Conservation (phyloP, 2,113 vertebrate species). For the Oreochromis aureus region DNA sequence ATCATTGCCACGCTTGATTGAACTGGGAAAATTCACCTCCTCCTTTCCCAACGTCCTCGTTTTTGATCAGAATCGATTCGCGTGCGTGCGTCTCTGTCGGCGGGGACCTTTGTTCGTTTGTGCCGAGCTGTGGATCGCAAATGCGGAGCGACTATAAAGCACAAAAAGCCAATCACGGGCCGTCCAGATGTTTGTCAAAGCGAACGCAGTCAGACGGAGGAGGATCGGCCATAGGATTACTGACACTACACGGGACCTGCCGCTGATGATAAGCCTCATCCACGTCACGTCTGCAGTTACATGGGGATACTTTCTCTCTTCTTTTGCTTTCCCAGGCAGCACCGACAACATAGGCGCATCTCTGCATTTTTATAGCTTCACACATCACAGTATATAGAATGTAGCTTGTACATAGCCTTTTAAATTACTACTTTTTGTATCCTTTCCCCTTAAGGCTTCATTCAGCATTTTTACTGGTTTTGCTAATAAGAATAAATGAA, state of each 20-base stretch:
- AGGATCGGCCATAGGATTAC: neutral
- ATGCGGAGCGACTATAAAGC: conserved; percentile 60
- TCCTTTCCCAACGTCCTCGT: neutral
- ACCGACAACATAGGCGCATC: conserved; percentile 67
- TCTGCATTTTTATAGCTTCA: conserved; percentile 73
- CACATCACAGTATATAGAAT: conserved; percentile 83
- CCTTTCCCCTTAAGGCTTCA: conserved; percentile 79
- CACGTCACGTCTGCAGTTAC: conserved; percentile 50
- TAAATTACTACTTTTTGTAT: conserved; percentile 89
- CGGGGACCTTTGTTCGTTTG: conserved; percentile 58
- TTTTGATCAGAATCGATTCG: neutral
- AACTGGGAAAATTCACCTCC: neutral
- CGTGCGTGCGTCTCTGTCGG: conserved; percentile 54
- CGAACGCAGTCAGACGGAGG: neutral
- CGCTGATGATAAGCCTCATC: conserved; percentile 67
- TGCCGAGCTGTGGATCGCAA: conserved; percentile 32
- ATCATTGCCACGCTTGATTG: conserved; percentile 45
- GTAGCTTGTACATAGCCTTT: conserved; percentile 99
- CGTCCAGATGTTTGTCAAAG: neutral
- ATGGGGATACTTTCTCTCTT: conserved; percentile 75
- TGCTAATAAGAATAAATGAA: conserved; percentile 74
- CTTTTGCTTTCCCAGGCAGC: conserved; percentile 85
- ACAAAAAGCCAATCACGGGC: conserved; percentile 48
- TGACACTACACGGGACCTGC: conserved; percentile 44
- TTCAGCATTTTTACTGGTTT: conserved; percentile 85